Percentiles rank a stretch among this genome's conserved stretches.
phyloP scores from a whole-genome alignment of 2,888 invertebrate genomes.

The Caenorhabditis sp. region DNA sequence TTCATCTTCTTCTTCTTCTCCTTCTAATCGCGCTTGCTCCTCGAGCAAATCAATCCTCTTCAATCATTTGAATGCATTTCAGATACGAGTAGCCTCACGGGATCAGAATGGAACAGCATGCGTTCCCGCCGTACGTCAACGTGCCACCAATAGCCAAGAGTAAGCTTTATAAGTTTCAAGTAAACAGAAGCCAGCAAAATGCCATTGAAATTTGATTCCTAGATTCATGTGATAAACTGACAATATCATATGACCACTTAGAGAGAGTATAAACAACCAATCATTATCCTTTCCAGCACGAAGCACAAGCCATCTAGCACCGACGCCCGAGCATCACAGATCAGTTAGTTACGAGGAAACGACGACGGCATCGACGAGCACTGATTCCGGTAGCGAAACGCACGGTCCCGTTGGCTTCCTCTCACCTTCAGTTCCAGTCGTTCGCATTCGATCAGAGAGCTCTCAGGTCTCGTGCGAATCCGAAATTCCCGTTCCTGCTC shows the following conservation, averaged over 20 bases:
- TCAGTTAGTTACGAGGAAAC: conserved; percentile 47
- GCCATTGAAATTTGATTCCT: no score
- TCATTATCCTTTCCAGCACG: conserved; percentile 22
- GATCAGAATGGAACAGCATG: conserved; percentile 22
- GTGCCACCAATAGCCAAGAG: conserved; percentile 52
- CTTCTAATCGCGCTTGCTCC: conserved; percentile 8
- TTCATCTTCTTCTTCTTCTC: conserved; percentile 4
- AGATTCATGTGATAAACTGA: no score
- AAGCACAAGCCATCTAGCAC: conserved; percentile 51
- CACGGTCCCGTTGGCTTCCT: no score
- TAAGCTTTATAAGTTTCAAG: conserved; percentile 17
- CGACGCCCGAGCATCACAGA: conserved; percentile 47
- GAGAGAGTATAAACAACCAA: background rate
- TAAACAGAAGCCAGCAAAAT: background rate
- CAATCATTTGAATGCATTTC: background rate
- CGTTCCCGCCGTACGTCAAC: conserved; percentile 46
- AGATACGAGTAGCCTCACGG: conserved; percentile 39
- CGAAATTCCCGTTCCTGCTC: conserved; percentile 8
- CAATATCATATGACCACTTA: background rate
- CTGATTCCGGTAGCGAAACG: no score
- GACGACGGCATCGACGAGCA: conserved; percentile 44
- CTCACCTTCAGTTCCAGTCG: conserved; percentile 14
- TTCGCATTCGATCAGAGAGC: conserved; percentile 31
- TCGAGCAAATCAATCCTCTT: background rate
- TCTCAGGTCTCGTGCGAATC: conserved; percentile 30